These are phyloP conservation scores for Pentalonia nigronervosa DNA, from an alignment of 1,140 invertebrate genomes.

Conservation along the genomic window DNA sequence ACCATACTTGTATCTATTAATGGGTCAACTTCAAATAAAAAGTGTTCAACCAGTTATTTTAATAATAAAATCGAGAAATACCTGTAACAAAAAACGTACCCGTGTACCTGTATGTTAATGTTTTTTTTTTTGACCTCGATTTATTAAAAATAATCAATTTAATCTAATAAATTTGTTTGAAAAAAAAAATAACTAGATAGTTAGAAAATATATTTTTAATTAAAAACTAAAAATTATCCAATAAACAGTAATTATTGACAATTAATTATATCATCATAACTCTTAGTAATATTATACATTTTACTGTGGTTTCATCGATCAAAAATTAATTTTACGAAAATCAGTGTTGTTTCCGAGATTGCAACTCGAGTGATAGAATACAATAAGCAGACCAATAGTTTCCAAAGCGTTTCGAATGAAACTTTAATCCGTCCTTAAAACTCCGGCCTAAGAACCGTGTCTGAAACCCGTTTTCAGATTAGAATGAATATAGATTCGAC, in stretches of 20 bases:
- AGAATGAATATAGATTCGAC: constrained; percentile 17
- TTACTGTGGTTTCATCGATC: not conserved
- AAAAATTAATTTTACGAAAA: not conserved
- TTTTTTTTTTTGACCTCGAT: not conserved
- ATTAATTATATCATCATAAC: not conserved
- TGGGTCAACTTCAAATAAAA: not conserved
- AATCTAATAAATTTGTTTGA: not conserved
- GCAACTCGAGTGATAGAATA: not conserved
- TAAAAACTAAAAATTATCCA: not conserved
- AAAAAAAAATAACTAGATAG: not conserved
- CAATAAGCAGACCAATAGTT: constrained; percentile 34
- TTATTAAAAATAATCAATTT: not conserved
- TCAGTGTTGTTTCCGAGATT: not conserved
- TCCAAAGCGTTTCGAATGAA: constrained; percentile 41
- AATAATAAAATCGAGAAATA: not conserved
- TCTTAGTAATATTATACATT: not conserved
- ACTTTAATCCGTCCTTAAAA: constrained; percentile 52
- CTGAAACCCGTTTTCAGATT: constrained; percentile 52
- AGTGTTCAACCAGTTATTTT: not conserved
- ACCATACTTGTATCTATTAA: not conserved
- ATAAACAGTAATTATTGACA: not conserved
- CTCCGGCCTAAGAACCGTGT: constrained; percentile 27
- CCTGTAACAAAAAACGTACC: not conserved
- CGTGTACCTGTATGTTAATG: not conserved
- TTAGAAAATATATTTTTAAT: not conserved